Evolutionary conservation across 2,113 vertebrate genomes (phyloP), one percentile per base, ranked within the genome.

Genomic region (Calyptommatus sinebrachiatus): DNA sequence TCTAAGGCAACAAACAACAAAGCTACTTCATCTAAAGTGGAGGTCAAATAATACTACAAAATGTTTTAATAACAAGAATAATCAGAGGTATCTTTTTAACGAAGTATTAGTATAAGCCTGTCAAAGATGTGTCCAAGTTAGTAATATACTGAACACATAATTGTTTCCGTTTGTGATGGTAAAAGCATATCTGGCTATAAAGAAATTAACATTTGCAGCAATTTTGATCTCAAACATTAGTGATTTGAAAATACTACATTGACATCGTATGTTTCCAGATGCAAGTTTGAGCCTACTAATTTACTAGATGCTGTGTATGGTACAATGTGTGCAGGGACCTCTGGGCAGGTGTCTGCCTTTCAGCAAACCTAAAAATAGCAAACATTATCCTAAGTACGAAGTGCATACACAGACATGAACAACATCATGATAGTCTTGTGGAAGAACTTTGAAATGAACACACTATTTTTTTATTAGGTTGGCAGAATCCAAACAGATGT

Each of bases 291-390:
- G 28, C 31, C 60, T 80, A 16, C 29, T 24, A 74, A 74, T 73
- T 46, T 24, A 48, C 41, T 48, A 41, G 50, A 21, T 9, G 35
- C 4, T 53, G 26, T 61, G 48, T 79, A 29, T 21, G 26, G 71
- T 80, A 65, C 63, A 81, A 81, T 81, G 63, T 65, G 4, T 61
- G 65, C 72, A 69, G 72, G 48, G 60, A 68, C 72, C 50, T 75
- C 72, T 81, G 72, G 72, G 72, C 79, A 81, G 72, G 72, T 81
- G 72, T 81, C 72, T 81, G 79, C 79, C 79, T 81, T 81, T 81
- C 72, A 81, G 75, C 65, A 75, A 75, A 50, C 50, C 79, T 81
- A 81, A 81, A 81, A 81, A 81, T 81, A 81, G 65, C 62, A 48
- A 68, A 69, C 65, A 75, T 81, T 81, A 81, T 68, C 79, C 74